Evolutionary conservation across 1,140 invertebrate genomes (phyloP), one percentile per base, ranked within the genome.

Genomic region (Heliconius himera): DNA sequence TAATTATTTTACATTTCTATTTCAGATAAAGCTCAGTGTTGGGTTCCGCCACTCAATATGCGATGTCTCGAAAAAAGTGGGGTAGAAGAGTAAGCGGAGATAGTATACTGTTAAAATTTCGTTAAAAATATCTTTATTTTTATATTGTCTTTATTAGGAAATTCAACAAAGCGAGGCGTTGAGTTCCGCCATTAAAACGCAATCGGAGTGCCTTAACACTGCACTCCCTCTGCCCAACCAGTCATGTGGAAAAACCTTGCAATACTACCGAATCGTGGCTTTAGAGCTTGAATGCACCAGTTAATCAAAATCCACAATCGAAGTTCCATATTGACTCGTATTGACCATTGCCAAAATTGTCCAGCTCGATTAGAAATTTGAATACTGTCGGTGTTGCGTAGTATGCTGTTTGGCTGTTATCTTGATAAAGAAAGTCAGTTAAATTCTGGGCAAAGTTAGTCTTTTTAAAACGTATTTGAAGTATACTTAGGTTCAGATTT

Each of bases 261-360:
- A 60, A 22, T 22, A 11, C 8, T 60, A 26, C n/a, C 9, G 9
- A 60, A 60, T n/a, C 8, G 8, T 22, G 54, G 54, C n/a, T 60
- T 22, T 54, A 20, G 16, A 54, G 51, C 20, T 54, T 22, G 54
- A 60, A 60, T 22, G 54, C n/a, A 22, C 8, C 54, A 60, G 54
- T 60, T 60, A 60, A 60, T 60, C n/a, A 60, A 60, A 60, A 60
- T 60, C 20, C 54, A 60, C n/a, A 60, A 11, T 60, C n/a, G 54
- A n/a, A 60, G 54, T 22, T 22, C 9, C 54, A 60, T 60, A 60
- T 60, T 60, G 54, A 60, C 54, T 60, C 54, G n/a, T 60, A 9
- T 60, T 22, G 54, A n/a, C 54, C 0, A 60, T 60, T 60, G 54
- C 54, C 54, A 60, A 60, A 60, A 60, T 60, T 13, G 54, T 60